Evolutionary conservation across 2,113 vertebrate species (phyloP), one percentile per base, ranked within the genome.

Genomic region (Larimichthys crocea): DNA sequence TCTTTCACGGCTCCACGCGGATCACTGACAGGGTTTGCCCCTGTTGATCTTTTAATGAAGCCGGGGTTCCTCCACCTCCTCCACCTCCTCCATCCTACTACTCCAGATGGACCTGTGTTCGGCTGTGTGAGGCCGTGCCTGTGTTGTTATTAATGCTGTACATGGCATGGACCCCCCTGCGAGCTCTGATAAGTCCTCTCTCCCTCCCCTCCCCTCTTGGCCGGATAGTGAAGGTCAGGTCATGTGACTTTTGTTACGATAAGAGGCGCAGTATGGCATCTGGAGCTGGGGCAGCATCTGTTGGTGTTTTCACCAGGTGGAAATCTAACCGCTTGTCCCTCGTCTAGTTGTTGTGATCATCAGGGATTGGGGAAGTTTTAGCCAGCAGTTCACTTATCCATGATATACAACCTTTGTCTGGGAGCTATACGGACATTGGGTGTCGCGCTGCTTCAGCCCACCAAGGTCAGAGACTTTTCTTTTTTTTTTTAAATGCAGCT

Each of bases 11-110:
- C 84, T 60, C 74, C 3, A 40, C 35, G 31, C 57, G 64, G 88
- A 83, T 87, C 63, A 62, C 80, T 81, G 77, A 79, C 77, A 52
- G 82, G 72, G 75, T 55, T 59, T 71, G 26, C 26, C 26, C 69
- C 72, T 82, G 86, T 87, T 91, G 90, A 92, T 91, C 90, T 90
- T 81, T 91, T 85, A 92, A 92, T 92, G 88, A 90, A 84, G 77
- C 86, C 44, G 66, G 63, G 71, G 85, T 84, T 90, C 82, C 84
- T 88, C 61, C 62, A 75, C 65, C 35, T 35, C 31, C 31, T 31
- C 29, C 29, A 89, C 80, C 84, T 88, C 61, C 62, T 76, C 65
- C 7, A 40, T 40, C 8, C 35, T 40, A 40, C 35, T 67, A 74
- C 67, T 88, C 92, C 91, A 95, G 91, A 92, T 94, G 88, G 89